Evolutionary conservation across 2,113 vertebrate genomes (phyloP).

Genomic region (Macquaria ambigua): DNA sequence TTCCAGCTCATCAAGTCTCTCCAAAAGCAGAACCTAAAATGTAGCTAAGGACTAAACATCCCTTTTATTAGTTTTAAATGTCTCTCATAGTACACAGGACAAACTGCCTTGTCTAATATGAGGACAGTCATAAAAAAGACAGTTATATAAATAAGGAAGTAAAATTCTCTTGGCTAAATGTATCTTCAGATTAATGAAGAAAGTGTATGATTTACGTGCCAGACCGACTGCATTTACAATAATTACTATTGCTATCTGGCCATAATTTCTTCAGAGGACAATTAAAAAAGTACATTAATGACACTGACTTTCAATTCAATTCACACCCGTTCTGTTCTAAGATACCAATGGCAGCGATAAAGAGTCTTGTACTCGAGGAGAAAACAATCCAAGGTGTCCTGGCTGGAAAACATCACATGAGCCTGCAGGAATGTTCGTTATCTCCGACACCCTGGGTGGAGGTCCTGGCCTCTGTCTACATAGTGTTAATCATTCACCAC

Average conservation of each 20-base stretch:
- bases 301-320: not conserved
- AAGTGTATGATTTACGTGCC: not conserved
- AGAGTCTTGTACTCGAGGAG: constrained; percentile 1
- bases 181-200: not conserved
- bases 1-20: constrained; percentile 10
- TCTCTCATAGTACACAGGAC: not conserved
- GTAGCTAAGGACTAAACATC: not conserved
- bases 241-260: not conserved
- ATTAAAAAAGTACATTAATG: not conserved
- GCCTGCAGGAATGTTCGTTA: constrained; percentile 65
- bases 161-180: not conserved
- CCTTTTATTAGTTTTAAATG: not conserved
- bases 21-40: constrained; percentile 1
- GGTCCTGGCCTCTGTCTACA: constrained; percentile 65
- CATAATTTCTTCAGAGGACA: not conserved
- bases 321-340: not conserved
- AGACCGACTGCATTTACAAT: not conserved
- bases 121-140: not conserved
- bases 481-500: constrained; percentile 72
- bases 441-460: constrained; percentile 58
- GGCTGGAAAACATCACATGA: constrained; percentile 65
- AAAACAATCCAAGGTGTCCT: constrained; percentile 54
- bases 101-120: not conserved
- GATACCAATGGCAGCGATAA: not conserved
- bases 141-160: not conserved